Percentiles rank a stretch among this genome's conserved stretches.
Conservation (phyloP, 1,140 invertebrate species). For the Subanguina moxae region DNA sequence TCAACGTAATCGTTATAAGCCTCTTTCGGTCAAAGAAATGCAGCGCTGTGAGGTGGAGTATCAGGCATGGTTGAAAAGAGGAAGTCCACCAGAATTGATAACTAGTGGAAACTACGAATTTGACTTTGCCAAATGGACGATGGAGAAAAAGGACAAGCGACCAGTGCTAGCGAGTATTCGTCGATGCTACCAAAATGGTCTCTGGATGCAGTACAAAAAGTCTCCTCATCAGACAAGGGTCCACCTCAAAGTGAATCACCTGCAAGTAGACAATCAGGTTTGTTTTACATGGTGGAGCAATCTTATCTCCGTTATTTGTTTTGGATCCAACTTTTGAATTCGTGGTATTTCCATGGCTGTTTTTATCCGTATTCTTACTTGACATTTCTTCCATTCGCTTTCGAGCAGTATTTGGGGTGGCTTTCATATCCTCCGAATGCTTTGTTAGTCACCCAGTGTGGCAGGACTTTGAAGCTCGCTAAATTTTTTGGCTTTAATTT, state of each 20-base stretch:
- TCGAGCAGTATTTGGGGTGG: no score
- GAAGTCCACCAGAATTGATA: constrained; percentile 7
- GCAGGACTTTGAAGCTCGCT: no score
- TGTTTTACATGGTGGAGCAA: no score
- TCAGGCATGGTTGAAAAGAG: constrained; percentile 67
- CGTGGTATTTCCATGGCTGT: no score
- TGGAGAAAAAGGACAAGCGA: constrained; percentile 39
- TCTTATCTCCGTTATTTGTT: no score
- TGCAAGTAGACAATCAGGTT: constrained; percentile 59
- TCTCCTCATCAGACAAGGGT: constrained; percentile 78
- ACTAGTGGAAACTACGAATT: constrained; percentile 62
- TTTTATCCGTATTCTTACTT: no score
- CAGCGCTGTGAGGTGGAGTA: constrained; percentile 75
- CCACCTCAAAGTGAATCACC: constrained; percentile 58
- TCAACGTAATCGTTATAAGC: constrained; percentile 69
- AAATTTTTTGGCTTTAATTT: no score
- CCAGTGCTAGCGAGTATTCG: constrained; percentile 23
- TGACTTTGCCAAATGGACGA: constrained; percentile 70
- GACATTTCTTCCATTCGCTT: no score
- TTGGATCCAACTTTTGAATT: no score
- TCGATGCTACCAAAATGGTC: constrained; percentile 65
- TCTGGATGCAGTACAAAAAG: constrained; percentile 80
- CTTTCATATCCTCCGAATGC: no score
- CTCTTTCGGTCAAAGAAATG: constrained; percentile 69
- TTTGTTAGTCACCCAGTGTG: no score